Conservation (phyloP, 2,113 vertebrate species). For the Lophotis ruficrista region DNA sequence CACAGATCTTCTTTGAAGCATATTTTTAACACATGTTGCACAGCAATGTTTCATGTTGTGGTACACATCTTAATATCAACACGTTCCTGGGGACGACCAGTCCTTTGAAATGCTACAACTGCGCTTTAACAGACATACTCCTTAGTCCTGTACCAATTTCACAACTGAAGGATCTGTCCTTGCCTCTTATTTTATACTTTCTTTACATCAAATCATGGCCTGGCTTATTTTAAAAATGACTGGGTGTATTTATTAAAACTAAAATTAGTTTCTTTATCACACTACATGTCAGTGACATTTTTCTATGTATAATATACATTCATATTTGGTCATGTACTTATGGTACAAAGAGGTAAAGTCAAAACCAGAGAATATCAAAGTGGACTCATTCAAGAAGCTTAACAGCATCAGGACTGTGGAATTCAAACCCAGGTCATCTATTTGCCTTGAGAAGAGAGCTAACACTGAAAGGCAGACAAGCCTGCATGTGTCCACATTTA, state of each 20-base stretch:
- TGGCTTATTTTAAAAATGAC: not conserved
- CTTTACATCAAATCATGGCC: not conserved
- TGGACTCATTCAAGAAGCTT: not conserved
- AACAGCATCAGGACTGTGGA: not conserved
- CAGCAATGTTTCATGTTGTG: not conserved
- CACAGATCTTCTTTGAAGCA: not conserved
- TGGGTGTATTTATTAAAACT: not conserved
- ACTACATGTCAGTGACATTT: not conserved
- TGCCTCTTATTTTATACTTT: not conserved
- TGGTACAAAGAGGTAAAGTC: not conserved
- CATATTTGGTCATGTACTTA: not conserved
- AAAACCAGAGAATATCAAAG: not conserved
- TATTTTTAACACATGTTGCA: not conserved
- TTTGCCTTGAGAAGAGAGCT: not conserved
- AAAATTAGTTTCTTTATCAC: not conserved
- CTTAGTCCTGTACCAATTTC: not conserved
- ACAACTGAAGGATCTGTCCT: not conserved
- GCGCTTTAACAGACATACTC: not conserved
- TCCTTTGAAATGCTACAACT: not conserved
- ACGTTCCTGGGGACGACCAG: not conserved
- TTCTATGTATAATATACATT: not conserved
- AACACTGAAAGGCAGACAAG: not conserved
- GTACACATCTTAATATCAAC: not conserved
- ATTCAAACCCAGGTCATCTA: not conserved
- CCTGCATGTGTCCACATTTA: fast-evolving